Evolutionary conservation across 2,113 vertebrate genomes (phyloP).

Genomic region (Osmerus eperlanus): DNA sequence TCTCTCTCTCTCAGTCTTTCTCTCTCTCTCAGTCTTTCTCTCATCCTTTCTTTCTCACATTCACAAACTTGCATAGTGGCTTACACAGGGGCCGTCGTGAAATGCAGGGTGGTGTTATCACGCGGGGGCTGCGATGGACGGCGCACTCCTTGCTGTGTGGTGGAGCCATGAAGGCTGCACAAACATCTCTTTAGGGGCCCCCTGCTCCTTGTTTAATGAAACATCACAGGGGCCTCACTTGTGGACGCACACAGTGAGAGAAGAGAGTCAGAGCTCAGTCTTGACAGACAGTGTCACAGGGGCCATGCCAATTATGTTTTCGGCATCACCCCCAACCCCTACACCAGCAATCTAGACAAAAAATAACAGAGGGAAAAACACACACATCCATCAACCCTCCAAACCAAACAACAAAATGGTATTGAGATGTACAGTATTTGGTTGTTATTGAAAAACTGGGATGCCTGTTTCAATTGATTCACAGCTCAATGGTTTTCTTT

Average conservation of each 20-base stretch:
- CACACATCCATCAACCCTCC: conserved; percentile 60
- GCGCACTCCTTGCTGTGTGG: conserved; percentile 54
- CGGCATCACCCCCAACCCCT: conserved; percentile 48
- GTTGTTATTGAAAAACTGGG: background rate
- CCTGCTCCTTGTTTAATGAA: conserved; percentile 65
- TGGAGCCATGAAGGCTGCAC: conserved; percentile 68
- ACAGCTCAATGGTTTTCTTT: too few relatives aligned
- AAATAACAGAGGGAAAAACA: conserved; percentile 66
- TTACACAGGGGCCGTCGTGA: conserved; percentile 29
- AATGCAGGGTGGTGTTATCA: conserved; percentile 37
- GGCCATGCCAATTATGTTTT: conserved; percentile 71
- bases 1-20: too few relatives aligned
- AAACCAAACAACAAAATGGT: conserved; percentile 58
- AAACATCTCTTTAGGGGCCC: conserved; percentile 67
- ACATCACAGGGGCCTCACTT: conserved; percentile 59
- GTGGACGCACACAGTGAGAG: conserved; percentile 49
- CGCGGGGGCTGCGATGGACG: conserved; percentile 27
- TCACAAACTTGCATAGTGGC: conserved; percentile 7
- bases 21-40: background rate
- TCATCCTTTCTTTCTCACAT: background rate
- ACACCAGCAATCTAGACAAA: conserved; percentile 50
- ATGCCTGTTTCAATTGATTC: too few relatives aligned
- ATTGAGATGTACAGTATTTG: conserved; percentile 62
- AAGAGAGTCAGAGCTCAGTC: conserved; percentile 44
- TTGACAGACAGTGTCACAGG: conserved; percentile 62